phyloP scores from a whole-genome alignment of 2,113 vertebrate species.

The Crotalus horridus region DNA sequence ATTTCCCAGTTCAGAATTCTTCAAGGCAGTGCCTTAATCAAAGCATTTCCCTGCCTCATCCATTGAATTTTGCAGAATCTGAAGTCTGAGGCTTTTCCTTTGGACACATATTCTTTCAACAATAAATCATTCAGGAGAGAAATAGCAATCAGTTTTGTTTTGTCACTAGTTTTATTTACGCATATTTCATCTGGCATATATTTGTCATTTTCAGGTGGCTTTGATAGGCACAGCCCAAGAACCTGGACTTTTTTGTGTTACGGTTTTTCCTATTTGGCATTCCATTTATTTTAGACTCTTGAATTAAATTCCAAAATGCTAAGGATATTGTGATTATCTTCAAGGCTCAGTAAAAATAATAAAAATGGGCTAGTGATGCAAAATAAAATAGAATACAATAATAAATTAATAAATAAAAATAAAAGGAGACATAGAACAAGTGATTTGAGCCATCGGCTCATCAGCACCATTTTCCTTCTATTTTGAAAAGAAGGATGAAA shows the following conservation, averaged over 20 bases:
- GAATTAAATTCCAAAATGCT: background rate
- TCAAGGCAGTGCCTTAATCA: background rate
- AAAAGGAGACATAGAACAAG: background rate
- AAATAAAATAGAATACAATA: background rate
- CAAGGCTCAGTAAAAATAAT: background rate
- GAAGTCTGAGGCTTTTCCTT: background rate
- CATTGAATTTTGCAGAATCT: background rate
- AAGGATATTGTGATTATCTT: background rate
- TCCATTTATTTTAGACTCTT: background rate
- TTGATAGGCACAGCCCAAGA: background rate
- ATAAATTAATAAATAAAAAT: background rate
- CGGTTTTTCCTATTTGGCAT: background rate
- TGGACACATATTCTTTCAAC: background rate
- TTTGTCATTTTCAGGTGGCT: background rate
- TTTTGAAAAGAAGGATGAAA: background rate
- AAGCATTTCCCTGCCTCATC: background rate
- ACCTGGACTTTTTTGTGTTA: background rate
- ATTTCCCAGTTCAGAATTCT: background rate
- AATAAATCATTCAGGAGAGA: background rate
- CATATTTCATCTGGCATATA: background rate
- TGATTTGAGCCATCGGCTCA: background rate
- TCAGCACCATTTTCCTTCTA: background rate
- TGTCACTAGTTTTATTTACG: background rate
- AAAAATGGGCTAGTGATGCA: background rate
- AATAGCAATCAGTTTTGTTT: background rate